Percentiles rank a stretch among this genome's conserved stretches.
These are phyloP conservation scores for Nasonia longicornis DNA, from an alignment of 1,140 invertebrate species.

Conservation along the genomic window DNA sequence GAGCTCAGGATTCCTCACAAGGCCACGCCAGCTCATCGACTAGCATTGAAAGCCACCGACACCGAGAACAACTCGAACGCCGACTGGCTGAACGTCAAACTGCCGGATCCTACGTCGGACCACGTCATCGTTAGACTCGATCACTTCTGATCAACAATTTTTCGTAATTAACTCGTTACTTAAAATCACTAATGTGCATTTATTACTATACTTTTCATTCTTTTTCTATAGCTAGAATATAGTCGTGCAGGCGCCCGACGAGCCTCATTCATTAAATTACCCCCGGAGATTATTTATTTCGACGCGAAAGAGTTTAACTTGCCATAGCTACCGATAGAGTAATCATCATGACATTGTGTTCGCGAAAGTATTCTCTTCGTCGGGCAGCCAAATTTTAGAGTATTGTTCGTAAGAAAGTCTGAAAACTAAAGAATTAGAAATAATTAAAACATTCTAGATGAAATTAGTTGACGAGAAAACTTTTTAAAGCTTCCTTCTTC, in stretches of 20 bases:
- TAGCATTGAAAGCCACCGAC: constrained; percentile 85
- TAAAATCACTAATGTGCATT: constrained; percentile 1
- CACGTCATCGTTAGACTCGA: constrained; percentile 90
- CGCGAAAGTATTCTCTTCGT: background rate
- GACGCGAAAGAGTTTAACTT: background rate
- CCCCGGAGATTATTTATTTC: background rate
- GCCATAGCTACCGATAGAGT: background rate
- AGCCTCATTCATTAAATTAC: background rate
- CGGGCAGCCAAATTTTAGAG: constrained; percentile 9
- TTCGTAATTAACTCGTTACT: constrained; percentile 20
- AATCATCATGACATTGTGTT: background rate
- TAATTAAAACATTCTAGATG: constrained; percentile 24
- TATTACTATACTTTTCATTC: constrained; percentile 5
- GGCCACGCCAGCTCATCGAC: constrained; percentile 76
- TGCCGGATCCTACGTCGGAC: constrained; percentile 83
- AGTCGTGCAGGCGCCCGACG: background rate
- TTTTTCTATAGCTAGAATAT: constrained; percentile 1
- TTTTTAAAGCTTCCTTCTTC: constrained; percentile 17
- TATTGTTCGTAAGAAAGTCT: constrained; percentile 30
- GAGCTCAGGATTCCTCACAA: constrained; percentile 85
- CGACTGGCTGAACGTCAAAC: constrained; percentile 82
- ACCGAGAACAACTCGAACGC: constrained; percentile 70
- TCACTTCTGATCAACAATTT: constrained; percentile 77
- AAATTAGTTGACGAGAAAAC: constrained; percentile 15
- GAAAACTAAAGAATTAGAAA: constrained; percentile 17